Evolutionary conservation across 1,140 invertebrate species (phyloP).

Genomic region (Panagrolaimus sp.): DNA sequence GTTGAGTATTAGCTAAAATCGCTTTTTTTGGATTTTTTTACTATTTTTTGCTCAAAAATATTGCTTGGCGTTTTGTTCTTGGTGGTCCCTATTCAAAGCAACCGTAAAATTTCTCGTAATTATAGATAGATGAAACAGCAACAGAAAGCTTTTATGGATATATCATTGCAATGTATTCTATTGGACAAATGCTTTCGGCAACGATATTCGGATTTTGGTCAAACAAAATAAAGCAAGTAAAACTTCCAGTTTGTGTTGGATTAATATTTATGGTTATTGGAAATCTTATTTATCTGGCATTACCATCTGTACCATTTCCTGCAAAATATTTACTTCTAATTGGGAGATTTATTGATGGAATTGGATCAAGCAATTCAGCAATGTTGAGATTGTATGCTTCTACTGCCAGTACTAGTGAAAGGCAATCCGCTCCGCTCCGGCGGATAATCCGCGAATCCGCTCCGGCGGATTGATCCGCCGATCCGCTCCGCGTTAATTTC

Average conservation of each 20-base stretch:
- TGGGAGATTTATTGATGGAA: constrained; percentile 41
- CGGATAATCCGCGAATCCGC: too few species aligned
- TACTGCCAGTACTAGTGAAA: too few species aligned
- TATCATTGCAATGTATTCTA: constrained; percentile 16
- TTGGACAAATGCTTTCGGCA: constrained; percentile 17
- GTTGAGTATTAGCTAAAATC: too few species aligned
- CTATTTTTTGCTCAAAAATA: too few species aligned
- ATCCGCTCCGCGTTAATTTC: too few species aligned
- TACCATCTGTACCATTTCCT: not conserved
- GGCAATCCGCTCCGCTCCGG: too few species aligned
- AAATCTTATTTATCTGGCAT: constrained; percentile 29
- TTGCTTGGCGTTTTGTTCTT: too few species aligned
- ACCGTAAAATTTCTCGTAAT: too few species aligned
- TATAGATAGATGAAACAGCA: constrained; percentile 15
- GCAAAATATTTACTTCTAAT: constrained; percentile 34
- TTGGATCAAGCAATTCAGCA: constrained; percentile 35
- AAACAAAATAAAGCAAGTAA: constrained; percentile 19
- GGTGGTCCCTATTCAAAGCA: too few species aligned
- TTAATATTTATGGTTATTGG: constrained; percentile 33
- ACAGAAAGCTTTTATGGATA: constrained; percentile 27
- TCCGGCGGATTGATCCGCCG: too few species aligned
- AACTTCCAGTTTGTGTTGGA: constrained; percentile 21
- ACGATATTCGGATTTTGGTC: constrained; percentile 25
- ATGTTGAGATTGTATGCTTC: too few species aligned
- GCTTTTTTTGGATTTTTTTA: too few species aligned